Evolutionary conservation across 1,140 invertebrate species (phyloP), one percentile per base, ranked within the genome.

Genomic region (Copidosoma floridanum): DNA sequence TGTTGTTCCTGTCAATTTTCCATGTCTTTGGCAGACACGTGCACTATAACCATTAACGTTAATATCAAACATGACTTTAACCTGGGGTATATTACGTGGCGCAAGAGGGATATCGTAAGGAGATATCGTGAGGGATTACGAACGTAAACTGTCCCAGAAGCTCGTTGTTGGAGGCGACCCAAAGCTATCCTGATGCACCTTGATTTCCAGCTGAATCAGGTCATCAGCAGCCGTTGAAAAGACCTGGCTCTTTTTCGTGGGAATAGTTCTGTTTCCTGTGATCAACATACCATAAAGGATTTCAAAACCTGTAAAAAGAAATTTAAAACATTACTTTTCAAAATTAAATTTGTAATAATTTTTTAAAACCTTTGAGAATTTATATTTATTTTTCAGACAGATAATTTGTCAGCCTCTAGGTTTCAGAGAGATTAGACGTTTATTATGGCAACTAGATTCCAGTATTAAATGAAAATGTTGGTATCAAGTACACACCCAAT

Each of bases 1-100:
- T 99, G 96, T 82, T 99, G 97, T 84, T 99, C 97, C 78, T 98
- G 98, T 69, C 97, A 97, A 65, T 97, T 99, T 67, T 95, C 97
- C 82, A 98, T 98, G 72, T 99, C 97, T 65, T 93, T 85, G 2
- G 98, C 97, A 14, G 94, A 97, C 1, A 99, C 97, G 77, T 99
- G 95, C 11, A 99, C 97, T 77, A 99, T 99, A n/a, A 57, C 97
- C 97, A 78, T 99, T 99, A 41, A 97, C 97, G 84, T 99, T 97
- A 78, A 99, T 99, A 72, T 99, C 97, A 82, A 99, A 99, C 10
- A 97, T 97, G 12, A 99, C 97, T 82, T 99, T 94, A 67, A 97
- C 89, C 81, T 97, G 94, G 1, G 95, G 95, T 4, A 97, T 92
- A 60, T 95, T 94, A 52, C 95, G 83, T 0, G 94, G 95, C 37